phyloP scores from a whole-genome alignment of 2,797 vertebrate genomes.

The Nyctibius grandis region DNA sequence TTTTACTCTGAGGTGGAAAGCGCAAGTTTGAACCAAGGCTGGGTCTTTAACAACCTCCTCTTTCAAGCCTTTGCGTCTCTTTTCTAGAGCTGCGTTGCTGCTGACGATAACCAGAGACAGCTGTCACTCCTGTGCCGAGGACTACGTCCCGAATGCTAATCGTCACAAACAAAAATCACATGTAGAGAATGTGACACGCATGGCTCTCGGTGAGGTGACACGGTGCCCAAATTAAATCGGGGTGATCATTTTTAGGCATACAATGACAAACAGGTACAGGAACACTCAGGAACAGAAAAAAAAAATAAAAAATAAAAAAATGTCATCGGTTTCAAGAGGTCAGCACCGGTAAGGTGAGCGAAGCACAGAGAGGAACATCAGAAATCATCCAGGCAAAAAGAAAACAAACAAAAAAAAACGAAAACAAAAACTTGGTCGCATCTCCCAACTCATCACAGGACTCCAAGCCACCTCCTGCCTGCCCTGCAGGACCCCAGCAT shows the following conservation, averaged over 20 bases:
- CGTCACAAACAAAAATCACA: conserved; percentile 82
- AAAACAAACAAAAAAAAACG: conserved; percentile 41
- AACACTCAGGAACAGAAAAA: conserved; percentile 61
- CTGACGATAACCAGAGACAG: conserved; percentile 50
- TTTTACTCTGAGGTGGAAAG: neutral
- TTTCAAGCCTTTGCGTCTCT: conserved; percentile 48
- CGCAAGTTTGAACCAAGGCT: neutral
- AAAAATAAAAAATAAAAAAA: conserved; percentile 4
- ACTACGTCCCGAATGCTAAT: conserved; percentile 49
- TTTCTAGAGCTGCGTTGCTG: neutral
- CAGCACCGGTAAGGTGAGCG: conserved; percentile 50
- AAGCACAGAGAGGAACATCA: conserved; percentile 65
- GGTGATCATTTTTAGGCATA: conserved; percentile 72
- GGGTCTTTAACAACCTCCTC: conserved; percentile 45
- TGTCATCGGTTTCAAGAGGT: conserved; percentile 48
- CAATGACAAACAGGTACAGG: conserved; percentile 72
- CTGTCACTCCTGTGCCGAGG: conserved; percentile 29
- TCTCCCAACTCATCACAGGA: conserved; percentile 66
- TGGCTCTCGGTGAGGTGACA: conserved; percentile 77
- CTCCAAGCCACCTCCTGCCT: conserved; percentile 53
- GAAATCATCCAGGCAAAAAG: conserved; percentile 63
- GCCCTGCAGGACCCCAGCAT: conserved; percentile 58
- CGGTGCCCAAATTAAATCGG: conserved; percentile 66
- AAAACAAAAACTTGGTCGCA: conserved; percentile 55
- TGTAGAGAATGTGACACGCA: conserved; percentile 74